Evolutionary conservation across 2,888 invertebrate species (phyloP), one percentile per base, ranked within the genome.

Genomic region (Athrips mouffetella): DNA sequence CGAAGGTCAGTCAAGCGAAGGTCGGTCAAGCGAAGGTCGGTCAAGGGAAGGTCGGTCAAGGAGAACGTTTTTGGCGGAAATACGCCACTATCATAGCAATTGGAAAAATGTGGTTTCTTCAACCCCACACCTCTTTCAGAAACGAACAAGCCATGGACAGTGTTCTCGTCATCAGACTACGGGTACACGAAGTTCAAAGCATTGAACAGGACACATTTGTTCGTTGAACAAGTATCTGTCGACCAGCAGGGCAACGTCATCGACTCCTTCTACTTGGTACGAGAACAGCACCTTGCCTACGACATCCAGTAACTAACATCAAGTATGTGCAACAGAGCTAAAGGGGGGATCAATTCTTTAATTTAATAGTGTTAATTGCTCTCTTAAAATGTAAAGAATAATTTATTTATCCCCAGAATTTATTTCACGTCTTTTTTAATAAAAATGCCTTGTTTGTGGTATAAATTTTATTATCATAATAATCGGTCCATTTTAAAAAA

Each of bases 131-230:
- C n/a, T n/a, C 15, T 45, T 31, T 20, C 33, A 45, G 45, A 23
- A 6, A 31, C 21, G 11, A 21, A 11, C 6, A 33, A 45, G 31
- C 42, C 86, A 0, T 97, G 96, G 96, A 95, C 95, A 46, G 97
- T 96, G 0, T 93, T 93, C 67, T 91, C 93, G 46, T 94, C 92
- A 59, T 79, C 86, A 54, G 96, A 97, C 76, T 97, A 97, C 74
- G 97, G 97, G 3, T 97, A 95, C 68, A 94, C 94, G 0, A 86
- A 94, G 53, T 84, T 97, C 83, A 92, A 91, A 65, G 91, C 92
- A 1, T 80, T 89, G 59, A 97, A 98, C 72, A 70, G 64, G 8
- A 93, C 95, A 0, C 97, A 97, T 86, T 76, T 97, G 29, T 91
- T 94, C 72, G 80, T 95, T 59, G 94, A 96, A 74, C 96, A 97